phyloP scores from a whole-genome alignment of 2,888 invertebrate genomes.

The Xylocampa areola region DNA sequence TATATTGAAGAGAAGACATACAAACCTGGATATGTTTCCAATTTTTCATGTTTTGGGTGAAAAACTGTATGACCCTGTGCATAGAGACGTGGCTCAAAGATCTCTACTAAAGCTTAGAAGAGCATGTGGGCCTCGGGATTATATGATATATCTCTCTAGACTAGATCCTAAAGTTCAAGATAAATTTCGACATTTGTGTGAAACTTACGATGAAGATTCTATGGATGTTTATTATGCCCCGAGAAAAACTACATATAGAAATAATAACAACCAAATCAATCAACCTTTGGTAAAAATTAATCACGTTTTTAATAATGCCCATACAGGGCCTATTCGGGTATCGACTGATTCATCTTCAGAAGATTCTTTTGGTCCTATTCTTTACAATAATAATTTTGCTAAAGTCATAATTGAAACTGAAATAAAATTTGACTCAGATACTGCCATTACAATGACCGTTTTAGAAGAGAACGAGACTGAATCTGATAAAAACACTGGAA shows the following conservation, averaged over 20 bases:
- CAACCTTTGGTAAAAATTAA: conserved; percentile 79
- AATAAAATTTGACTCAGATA: conserved; percentile 94
- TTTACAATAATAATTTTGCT: conserved; percentile 85
- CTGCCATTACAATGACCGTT: conserved; percentile 95
- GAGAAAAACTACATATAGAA: conserved; percentile 71
- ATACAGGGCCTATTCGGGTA: conserved; percentile 73
- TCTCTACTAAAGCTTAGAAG: conserved; percentile 93
- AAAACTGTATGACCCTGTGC: conserved; percentile 86
- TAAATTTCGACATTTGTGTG: conserved; percentile 83
- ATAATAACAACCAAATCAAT: conserved; percentile 72
- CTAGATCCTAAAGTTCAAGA: conserved; percentile 86
- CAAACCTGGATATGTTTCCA: conserved; percentile 84
- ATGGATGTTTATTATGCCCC: conserved; percentile 85
- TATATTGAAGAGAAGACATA: conserved; percentile 86
- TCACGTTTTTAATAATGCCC: conserved; percentile 74
- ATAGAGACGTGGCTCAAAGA: conserved; percentile 93
- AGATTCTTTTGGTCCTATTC: conserved; percentile 86
- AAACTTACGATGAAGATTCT: conserved; percentile 85
- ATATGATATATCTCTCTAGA: conserved; percentile 88
- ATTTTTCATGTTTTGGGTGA: conserved; percentile 88
- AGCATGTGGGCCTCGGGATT: conserved; percentile 91
- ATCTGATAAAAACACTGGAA: conserved; percentile 81
- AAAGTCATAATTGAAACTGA: conserved; percentile 95
- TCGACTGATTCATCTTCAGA: conserved; percentile 90
- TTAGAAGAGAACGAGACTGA: conserved; percentile 92